Evolutionary conservation across 2,113 vertebrate genomes (phyloP), one percentile per base, ranked within the genome.

Genomic region (Atlantisia rogersi): DNA sequence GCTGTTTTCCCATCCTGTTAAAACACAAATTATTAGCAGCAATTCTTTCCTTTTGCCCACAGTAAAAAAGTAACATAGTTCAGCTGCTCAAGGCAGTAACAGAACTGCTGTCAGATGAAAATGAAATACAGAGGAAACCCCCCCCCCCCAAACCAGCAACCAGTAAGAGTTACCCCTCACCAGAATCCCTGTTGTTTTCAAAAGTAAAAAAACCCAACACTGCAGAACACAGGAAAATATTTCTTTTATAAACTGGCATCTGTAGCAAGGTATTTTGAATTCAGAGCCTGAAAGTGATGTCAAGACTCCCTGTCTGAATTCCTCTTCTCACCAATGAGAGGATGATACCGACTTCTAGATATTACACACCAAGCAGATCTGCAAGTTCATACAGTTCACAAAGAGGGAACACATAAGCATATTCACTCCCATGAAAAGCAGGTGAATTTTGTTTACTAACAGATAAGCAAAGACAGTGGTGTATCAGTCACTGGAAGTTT

Each of bases 1-100:
- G 99, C 99, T 3, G 98, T 99, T 96, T 99, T 99, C 46, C 99
- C 99, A 75, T 99, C 99, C 99, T 99, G 96, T 95, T 32, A 92
- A 92, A 96, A 96, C 29, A 95, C 29, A 97, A 82, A 93, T 15
- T 53, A 63, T 95, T 93, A 94, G 35, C 39, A 88, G 42, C 9
- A 69, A 67, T 84, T 85, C 14, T 21, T 82, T 91, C 16, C 19
- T 93, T 91, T 88, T 46, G 25, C 53, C n/a, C 25, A 39, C 22
- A 46, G 17, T 44, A 83, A 52, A 73, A 53, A 80, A 28, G 7
- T 16, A 12, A 25, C 44, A 63, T 3, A 39, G 24, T 15, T 75
- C 20, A 24, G 10, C 26, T 18, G 7, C 18, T 50, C 20, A 62
- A 71, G 40, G 60, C 65, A 67, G 28, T 68, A 86, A 69, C 2